These are phyloP conservation scores for Schizotus pectinicornis DNA, from an alignment of 2,888 invertebrate genomes.

Conservation along the genomic window DNA sequence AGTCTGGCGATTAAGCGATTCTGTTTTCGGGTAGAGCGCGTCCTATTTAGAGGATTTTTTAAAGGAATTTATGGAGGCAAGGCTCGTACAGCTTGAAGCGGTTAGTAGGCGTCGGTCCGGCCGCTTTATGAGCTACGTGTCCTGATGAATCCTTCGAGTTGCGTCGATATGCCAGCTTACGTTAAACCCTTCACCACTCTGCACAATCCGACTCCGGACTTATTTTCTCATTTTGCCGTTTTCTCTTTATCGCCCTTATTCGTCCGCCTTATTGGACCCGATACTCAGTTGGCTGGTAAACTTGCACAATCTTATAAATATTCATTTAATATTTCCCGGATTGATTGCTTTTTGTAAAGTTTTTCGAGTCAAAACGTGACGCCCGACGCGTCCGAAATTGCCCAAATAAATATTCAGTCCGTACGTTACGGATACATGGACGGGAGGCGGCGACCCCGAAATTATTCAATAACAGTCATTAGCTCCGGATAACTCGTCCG, in stretches of 20 bases:
- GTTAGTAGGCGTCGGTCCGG: conserved; percentile 23
- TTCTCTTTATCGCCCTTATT: conserved; percentile 41
- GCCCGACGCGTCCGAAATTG: no score
- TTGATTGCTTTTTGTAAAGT: no score
- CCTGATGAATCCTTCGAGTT: conserved; percentile 36
- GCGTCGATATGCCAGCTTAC: conserved; percentile 40
- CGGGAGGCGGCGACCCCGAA: no score
- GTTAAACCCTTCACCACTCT: conserved; percentile 41
- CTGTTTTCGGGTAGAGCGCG: no score
- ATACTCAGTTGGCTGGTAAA: conserved; percentile 23
- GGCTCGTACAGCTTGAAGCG: conserved; percentile 9
- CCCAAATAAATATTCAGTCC: no score
- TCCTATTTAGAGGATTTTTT: no score
- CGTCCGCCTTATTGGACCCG: conserved; percentile 28
- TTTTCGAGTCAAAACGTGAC: no score
- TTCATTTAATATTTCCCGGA: no score
- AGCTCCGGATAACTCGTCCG: no score
- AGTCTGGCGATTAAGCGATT: no score
- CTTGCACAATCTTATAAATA: conserved; percentile 2
- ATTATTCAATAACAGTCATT: no score
- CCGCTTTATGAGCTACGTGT: conserved; percentile 36
- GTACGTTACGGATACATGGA: no score
- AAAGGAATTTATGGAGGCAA: background rate
- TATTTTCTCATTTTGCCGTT: conserved; percentile 44
- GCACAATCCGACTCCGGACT: conserved; percentile 42